phyloP scores from a whole-genome alignment of 2,113 vertebrate species.

The Silurus glanis region DNA sequence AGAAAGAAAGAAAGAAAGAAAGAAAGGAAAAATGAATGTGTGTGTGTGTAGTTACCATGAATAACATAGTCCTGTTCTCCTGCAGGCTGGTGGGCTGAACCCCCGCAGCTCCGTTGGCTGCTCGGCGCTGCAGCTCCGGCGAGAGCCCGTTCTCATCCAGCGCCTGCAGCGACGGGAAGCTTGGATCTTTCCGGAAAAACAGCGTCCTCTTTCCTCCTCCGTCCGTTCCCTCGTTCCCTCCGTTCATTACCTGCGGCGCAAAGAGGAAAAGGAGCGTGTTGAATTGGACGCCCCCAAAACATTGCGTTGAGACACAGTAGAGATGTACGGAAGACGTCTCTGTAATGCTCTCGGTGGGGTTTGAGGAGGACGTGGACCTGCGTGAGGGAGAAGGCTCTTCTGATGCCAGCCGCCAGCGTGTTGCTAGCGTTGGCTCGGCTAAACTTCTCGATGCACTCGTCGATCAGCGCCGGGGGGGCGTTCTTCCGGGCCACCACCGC shows the following conservation, averaged over 20 bases:
- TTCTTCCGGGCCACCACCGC: conserved; percentile 93
- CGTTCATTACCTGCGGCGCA: conserved; percentile 30
- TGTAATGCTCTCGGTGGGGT: too few relatives aligned
- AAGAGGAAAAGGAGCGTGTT: background rate
- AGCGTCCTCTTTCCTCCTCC: conserved; percentile 64
- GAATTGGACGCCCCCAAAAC: too few relatives aligned
- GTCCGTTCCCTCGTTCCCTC: conserved; percentile 19
- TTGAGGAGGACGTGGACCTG: conserved; percentile 26
- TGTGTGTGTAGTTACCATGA: conserved; percentile 71
- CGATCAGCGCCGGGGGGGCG: conserved; percentile 91
- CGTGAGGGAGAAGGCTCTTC: conserved; percentile 61
- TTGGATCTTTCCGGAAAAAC: conserved; percentile 80
- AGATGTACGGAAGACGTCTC: too few relatives aligned
- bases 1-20: too few relatives aligned
- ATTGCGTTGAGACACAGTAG: too few relatives aligned
- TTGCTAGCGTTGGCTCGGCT: conserved; percentile 69
- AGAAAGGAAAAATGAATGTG: too few relatives aligned
- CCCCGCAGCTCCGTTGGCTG: conserved; percentile 67
- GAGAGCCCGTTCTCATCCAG: conserved; percentile 86
- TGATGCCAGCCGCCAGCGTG: conserved; percentile 51
- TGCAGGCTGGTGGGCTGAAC: conserved; percentile 92
- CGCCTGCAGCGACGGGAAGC: conserved; percentile 78
- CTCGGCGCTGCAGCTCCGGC: conserved; percentile 78
- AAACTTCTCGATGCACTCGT: conserved; percentile 97
- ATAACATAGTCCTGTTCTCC: conserved; percentile 97